Conservation (phyloP, 2,888 invertebrate genomes). For the Apeira syringaria region DNA sequence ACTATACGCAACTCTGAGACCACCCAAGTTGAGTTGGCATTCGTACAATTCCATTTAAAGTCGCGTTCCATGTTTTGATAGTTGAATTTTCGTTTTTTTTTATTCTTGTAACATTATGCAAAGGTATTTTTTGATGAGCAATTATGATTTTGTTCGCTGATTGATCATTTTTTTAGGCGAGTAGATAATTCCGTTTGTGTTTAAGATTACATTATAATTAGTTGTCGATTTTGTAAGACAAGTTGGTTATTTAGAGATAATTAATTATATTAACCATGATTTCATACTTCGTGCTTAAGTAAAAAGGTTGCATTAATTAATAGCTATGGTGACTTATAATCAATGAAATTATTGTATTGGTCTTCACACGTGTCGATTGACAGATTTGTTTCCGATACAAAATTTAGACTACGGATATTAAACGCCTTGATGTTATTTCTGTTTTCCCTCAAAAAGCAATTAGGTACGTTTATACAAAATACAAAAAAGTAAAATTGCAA, state of each 20-base stretch:
- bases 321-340: too few species aligned
- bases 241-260: constrained; percentile 11
- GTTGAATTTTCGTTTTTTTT: constrained; percentile 47
- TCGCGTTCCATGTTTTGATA: constrained; percentile 60
- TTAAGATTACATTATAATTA: constrained; percentile 6
- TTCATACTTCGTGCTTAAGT: background rate
- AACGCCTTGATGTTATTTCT: too few species aligned
- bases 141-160: constrained; percentile 28
- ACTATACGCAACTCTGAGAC: constrained; percentile 49
- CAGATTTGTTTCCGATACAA: too few species aligned
- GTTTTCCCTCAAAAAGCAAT: too few species aligned
- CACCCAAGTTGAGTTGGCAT: constrained; percentile 74
- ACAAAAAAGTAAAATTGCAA: too few species aligned
- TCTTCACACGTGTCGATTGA: too few species aligned
- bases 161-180: constrained; percentile 25
- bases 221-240: constrained; percentile 14
- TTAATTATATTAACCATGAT: constrained; percentile 12
- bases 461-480: too few species aligned
- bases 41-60: constrained; percentile 56
- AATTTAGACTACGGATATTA: too few species aligned
- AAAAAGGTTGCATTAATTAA: too few species aligned
- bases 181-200: constrained; percentile 22
- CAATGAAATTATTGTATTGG: too few species aligned
- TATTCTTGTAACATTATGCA: constrained; percentile 26
- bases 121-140: constrained; percentile 31